phyloP scores from a whole-genome alignment of 2,797 vertebrate species.

The Chaetophractus vellerosus region DNA sequence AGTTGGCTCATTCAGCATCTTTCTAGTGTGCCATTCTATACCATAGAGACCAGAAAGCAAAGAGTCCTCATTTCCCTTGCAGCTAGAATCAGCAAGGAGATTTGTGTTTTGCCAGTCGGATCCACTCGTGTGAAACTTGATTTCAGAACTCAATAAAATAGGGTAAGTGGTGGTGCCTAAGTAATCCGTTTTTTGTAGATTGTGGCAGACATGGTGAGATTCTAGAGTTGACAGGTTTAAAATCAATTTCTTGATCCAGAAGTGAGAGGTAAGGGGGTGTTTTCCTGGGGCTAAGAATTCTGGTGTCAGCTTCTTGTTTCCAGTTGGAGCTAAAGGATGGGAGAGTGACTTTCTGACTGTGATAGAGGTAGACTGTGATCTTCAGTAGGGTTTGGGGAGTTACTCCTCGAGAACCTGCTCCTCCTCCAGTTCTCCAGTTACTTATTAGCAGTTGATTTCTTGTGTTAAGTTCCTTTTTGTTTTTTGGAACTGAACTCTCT shows the following conservation, averaged over 20 bases:
- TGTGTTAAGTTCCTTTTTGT: background rate
- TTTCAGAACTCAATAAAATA: background rate
- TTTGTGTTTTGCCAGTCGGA: background rate
- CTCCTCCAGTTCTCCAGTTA: background rate
- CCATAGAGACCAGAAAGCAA: background rate
- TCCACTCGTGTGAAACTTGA: background rate
- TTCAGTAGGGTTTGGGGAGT: background rate
- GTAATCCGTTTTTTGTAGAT: background rate
- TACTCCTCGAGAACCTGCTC: background rate
- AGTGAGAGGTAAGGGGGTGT: background rate
- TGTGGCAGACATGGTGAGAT: background rate
- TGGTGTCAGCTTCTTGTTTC: background rate
- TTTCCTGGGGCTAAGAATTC: background rate
- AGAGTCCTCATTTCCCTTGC: background rate
- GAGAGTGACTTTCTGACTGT: background rate
- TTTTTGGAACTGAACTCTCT: constrained; percentile 17
- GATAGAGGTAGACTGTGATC: background rate
- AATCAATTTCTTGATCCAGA: background rate
- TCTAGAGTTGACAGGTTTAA: background rate
- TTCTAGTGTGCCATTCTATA: background rate
- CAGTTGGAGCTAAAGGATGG: background rate
- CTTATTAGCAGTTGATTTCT: background rate
- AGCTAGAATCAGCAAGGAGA: background rate
- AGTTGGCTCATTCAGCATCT: background rate
- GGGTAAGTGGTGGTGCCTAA: background rate